These are phyloP conservation scores for Astur gentilis DNA, from an alignment of 2,113 vertebrate species.

Conservation along the genomic window DNA sequence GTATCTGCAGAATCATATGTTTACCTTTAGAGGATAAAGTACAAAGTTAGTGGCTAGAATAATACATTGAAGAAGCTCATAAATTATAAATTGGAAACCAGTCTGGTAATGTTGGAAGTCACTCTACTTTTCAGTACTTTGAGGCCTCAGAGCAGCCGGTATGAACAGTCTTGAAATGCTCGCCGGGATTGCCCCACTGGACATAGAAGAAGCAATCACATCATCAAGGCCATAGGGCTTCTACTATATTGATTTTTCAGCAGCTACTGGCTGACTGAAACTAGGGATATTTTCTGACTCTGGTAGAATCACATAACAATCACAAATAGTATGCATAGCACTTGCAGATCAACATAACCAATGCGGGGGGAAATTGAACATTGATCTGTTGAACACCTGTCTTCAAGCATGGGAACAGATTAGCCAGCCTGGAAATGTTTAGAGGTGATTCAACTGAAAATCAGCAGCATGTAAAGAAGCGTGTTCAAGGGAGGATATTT, in stretches of 20 bases:
- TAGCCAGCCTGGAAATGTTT: neutral
- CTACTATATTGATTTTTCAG: neutral
- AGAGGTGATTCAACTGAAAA: neutral
- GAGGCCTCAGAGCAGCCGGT: neutral
- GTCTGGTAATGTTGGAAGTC: neutral
- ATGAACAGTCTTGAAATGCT: neutral
- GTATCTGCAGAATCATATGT: neutral
- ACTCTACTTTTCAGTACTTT: neutral
- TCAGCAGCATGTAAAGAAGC: neutral
- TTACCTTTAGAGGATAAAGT: neutral
- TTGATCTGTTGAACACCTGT: neutral
- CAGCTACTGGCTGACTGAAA: neutral
- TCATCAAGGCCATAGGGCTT: neutral
- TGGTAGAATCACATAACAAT: neutral
- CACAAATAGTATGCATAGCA: neutral
- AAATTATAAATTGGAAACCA: neutral
- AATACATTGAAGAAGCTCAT: neutral
- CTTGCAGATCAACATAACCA: neutral
- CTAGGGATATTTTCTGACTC: neutral
- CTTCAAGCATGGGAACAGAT: neutral
- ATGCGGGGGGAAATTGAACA: neutral
- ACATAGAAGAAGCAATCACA: neutral
- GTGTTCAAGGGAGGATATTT: neutral
- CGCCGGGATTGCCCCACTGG: neutral
- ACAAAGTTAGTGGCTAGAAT: neutral